Evolutionary conservation across 2,888 invertebrate genomes (phyloP), one percentile per base, ranked within the genome.

Genomic region (Conus canariensis): DNA sequence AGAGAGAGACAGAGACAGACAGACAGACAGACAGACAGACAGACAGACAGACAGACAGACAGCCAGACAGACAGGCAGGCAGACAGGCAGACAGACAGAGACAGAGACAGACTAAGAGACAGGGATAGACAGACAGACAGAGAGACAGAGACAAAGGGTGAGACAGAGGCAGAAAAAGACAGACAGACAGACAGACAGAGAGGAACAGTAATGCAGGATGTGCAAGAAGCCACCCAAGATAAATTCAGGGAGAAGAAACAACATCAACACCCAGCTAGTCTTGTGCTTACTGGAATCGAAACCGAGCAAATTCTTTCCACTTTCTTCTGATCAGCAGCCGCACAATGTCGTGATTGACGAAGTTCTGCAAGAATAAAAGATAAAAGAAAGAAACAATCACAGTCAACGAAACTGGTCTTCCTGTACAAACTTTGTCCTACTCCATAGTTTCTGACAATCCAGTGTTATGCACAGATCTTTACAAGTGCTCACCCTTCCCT

Each of bases 271-370:
- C 45, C 64, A 64, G 16, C 64, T 64, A 64, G 64, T 10, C 64
- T 64, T 10, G 22, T 25, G 82, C 94, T 94, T 93, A 95, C 95
- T 94, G 93, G 87, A 94, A 94, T 86, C 94, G 88, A 12, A 92
- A 90, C 87, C 93, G 93, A 56, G 95, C 95, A 88, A 93, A 95
- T 58, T 92, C 86, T 89, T 94, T 95, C 95, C 95, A 95, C 90
- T 95, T 95, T 30, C 93, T 91, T 80, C 94, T 88, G 10, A 94
- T 92, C n/a, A 95, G 91, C 83, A 95, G 90, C 59, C 95, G 90
- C 0, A 95, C 94, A 0, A 93, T 93, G 90, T 94, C 93, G 88
- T 95, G 95, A 88, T 93, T 94, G 0, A 94, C 93, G 30, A 94
- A 90, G 12, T 93, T 93, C 95, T 95, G 92, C 22, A 92, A 91